Base-by-base conservation (phyloP, 2,888 invertebrate genomes). In the Mycalesis mineus region DNA sequence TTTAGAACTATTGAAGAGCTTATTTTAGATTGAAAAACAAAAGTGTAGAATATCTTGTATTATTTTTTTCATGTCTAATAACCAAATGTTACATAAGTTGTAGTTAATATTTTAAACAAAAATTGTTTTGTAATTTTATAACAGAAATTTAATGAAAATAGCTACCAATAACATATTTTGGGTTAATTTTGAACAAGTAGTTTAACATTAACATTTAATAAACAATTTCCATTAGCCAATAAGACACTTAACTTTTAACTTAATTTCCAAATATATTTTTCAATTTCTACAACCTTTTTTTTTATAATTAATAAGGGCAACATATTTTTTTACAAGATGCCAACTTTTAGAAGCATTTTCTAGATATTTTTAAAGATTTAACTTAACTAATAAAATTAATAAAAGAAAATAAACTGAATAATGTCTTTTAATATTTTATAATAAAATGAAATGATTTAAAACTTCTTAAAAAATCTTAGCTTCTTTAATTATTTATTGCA, bases 81-180 rank as follows among this genome's bases (percentile, higher is more conserved):
- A 71, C 70, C 70, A 74, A 75, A 75, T 76, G 74, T 22, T 75
- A 78, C 73, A 77, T 62, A 67, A 56, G 65, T 63, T 49, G 57
- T 45, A 44, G 53, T 55, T 57, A 57, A 61, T 63, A 62, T 65
- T 37, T 37, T 33, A n/a, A 37, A 70, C 70, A 73, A 66, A 67
- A 51, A 55, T 58, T 58, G 62, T 53, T 62, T 57, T 22, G 22
- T 22, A 65, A 65, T 68, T 67, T 54, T 22, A 22, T 22, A 22
- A 54, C 45, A 50, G 28, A 45, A 29, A 13, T 47, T 51, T 51
- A 55, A 58, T 33, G 31, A 51, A 50, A 15, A 17, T 41, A 31
- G 36, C 8, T 47, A 45, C 60, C 51, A 55, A 41, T 48, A 54
- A 37, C 54, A 15, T 14, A 45, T 13, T 13, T 51, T 37, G 41